Percentiles rank a stretch among this genome's conserved stretches.
Conservation (phyloP, 2,797 vertebrate genomes). For the Hozukius guyotensis region DNA sequence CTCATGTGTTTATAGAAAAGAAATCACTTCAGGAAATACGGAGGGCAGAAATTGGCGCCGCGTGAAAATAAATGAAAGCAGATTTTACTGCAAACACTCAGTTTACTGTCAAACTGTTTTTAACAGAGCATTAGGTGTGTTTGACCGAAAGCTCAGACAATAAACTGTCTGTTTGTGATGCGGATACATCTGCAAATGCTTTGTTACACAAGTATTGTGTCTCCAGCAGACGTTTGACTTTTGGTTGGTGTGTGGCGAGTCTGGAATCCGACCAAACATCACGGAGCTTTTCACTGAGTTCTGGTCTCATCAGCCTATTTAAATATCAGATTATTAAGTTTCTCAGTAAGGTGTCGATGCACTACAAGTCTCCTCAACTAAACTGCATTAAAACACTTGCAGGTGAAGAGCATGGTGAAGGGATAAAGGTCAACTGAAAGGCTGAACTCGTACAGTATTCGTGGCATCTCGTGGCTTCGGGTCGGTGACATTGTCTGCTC, state of each 20-base stretch:
- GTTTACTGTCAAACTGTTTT: not conserved
- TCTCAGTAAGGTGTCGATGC: no score
- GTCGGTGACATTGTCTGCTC: not conserved
- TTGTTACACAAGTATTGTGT: not conserved
- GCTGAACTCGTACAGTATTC: not conserved
- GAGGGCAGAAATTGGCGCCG: not conserved
- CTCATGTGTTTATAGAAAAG: not conserved
- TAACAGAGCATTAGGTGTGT: not conserved
- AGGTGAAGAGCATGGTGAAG: not conserved
- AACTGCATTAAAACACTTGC: not conserved
- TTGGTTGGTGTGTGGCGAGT: not conserved
- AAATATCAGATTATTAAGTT: no score
- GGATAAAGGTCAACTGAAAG: not conserved
- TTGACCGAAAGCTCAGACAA: not conserved
- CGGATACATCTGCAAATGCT: not conserved
- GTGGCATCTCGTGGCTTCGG: not conserved
- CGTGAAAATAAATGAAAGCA: no score
- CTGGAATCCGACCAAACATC: not conserved
- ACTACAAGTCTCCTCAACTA: not conserved
- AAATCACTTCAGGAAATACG: not conserved
- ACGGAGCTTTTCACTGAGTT: not conserved
- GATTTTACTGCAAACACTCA: not conserved
- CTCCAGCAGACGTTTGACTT: not conserved
- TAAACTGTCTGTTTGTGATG: not conserved
- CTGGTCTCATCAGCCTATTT: not conserved